Evolutionary conservation across 2,797 vertebrate species (phyloP), one percentile per base, ranked within the genome.

Genomic region (Acanthornis magna): DNA sequence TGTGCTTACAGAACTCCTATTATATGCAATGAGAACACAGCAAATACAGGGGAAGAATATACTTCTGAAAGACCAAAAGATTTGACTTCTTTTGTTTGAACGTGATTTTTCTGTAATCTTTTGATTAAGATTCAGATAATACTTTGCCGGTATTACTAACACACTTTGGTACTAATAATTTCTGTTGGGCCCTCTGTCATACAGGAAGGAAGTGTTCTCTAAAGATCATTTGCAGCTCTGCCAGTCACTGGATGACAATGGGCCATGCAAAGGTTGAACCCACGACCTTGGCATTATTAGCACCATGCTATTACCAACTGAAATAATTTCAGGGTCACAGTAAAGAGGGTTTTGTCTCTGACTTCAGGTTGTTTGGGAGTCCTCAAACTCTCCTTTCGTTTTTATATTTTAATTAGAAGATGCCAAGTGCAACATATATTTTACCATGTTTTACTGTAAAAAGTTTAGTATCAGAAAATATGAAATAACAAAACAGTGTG

Each of bases 11-110:
- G 71, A 88, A 45, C n/a, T 62, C 66, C 53, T 53, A 63, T 85
- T 87, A 74, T 34, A 68, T 42, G 51, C 82, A 71, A 79, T 65
- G 74, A 75, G 67, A 91, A 30, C 32, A 76, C 36, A 66, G 72
- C 62, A 89, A 93, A 79, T 71, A 71, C 57, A 86, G 58, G 60
- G 58, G 73, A 90, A 70, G 72, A 95, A 79, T 63, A 89, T 51
- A 70, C 57, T 92, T 36, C 70, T 65, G 42, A 75, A 87, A 38
- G 45, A 60, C 32, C 45, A 62, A 86, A 93, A 89, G 60, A 73
- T 47, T 88, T 88, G 26, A 38, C 50, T 19, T 82, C 60, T 68
- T 77, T 70, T 60, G 32, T 53, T 89, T 87, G 54, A 89, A 60
- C 7, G 9, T 55, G 18, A 30, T 85, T 78, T 91, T 88, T 77